These are phyloP conservation scores for Lasioglossum morio DNA, from an alignment of 2,888 invertebrate species.

Conservation along the genomic window DNA sequence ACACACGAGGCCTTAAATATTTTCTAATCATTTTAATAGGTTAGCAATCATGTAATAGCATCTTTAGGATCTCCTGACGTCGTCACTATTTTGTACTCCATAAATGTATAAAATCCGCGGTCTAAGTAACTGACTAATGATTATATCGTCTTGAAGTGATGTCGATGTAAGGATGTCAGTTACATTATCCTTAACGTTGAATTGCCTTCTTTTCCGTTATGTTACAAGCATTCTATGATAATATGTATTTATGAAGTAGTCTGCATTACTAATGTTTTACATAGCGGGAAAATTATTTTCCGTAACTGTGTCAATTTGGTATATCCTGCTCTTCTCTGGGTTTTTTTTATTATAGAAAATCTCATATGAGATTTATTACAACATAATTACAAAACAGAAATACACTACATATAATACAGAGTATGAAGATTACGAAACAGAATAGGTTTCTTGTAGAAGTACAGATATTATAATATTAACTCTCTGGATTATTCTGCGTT, in stretches of 20 bases:
- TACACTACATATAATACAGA: too few species aligned
- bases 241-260: background rate
- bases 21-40: background rate
- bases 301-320: background rate
- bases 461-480: too few species aligned
- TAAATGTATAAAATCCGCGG: background rate
- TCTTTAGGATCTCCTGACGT: background rate
- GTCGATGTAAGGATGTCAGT: background rate
- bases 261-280: background rate
- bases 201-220: background rate
- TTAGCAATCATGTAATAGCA: background rate
- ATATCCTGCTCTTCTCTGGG: background rate
- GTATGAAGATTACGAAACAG: too few species aligned
- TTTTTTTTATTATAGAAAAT: too few species aligned
- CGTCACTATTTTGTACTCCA: background rate
- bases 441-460: too few species aligned
- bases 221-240: background rate
- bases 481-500: background rate
- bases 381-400: too few species aligned
- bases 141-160: background rate
- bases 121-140: background rate
- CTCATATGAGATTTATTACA: too few species aligned
- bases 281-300: conserved; percentile 1
- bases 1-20: background rate
- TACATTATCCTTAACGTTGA: background rate